phyloP scores from a whole-genome alignment of 92 coral and sea anemone species.

The Diadumene lineata region DNA sequence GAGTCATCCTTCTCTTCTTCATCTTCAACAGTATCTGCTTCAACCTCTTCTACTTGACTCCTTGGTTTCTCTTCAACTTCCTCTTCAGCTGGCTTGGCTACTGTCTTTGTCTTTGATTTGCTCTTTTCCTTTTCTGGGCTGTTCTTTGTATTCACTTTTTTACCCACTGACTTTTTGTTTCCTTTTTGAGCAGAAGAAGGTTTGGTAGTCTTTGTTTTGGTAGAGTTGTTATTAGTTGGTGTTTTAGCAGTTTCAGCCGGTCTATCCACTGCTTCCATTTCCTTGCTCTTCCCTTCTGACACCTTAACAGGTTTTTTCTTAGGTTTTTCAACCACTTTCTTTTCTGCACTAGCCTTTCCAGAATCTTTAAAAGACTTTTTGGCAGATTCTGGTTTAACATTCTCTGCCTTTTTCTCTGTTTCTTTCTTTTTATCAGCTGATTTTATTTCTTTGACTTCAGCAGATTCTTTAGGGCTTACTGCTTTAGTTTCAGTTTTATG shows the following conservation, averaged over 20 bases:
- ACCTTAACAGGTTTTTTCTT: constrained; percentile 21
- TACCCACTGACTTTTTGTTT: constrained; percentile 27
- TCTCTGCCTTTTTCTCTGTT: constrained; percentile 41
- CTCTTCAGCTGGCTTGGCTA: constrained; percentile 6
- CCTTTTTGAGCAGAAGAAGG: constrained; percentile 2
- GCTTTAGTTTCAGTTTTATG: constrained; percentile 46
- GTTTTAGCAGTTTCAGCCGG: constrained; percentile 13
- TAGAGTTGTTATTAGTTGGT: constrained; percentile 1
- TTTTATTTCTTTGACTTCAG: constrained; percentile 53
- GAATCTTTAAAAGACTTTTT: constrained; percentile 34
- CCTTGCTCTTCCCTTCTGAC: constrained; percentile 4
- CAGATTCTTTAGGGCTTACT: constrained; percentile 30
- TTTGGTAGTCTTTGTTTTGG: constrained; percentile 24
- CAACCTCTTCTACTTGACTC: background rate
- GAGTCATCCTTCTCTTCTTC: background rate
- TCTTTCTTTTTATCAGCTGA: constrained; percentile 43
- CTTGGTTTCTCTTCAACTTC: constrained; percentile 18
- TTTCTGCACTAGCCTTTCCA: constrained; percentile 13
- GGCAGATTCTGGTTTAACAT: constrained; percentile 23
- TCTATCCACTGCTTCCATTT: constrained; percentile 5
- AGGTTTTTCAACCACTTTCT: constrained; percentile 8
- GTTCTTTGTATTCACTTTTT: constrained; percentile 46
- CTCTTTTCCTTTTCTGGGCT: constrained; percentile 33
- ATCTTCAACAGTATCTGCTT: background rate
- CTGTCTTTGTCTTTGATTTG: constrained; percentile 11